phyloP scores from a whole-genome alignment of 2,888 invertebrate species.

The Calameuta idolon region DNA sequence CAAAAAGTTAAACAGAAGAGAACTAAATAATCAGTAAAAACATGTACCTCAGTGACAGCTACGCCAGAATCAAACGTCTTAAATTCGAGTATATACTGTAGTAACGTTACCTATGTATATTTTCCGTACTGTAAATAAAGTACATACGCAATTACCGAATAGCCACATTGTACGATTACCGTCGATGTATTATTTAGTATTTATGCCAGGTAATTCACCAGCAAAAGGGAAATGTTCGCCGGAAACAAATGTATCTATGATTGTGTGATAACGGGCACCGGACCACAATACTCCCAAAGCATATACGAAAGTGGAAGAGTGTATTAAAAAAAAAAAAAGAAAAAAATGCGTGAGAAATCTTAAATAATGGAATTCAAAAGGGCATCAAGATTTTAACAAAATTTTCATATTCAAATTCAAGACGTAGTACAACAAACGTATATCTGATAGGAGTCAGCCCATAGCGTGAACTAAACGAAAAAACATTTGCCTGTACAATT shows the following conservation, averaged over 20 bases:
- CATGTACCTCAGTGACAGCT: slow-evolving; percentile 48
- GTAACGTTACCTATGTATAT: slow-evolving; percentile 48
- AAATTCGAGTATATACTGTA: slow-evolving; percentile 44
- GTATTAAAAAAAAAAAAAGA: not conserved
- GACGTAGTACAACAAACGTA: not conserved
- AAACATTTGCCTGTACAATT: not conserved
- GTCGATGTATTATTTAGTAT: slow-evolving; percentile 16
- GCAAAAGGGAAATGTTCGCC: not conserved
- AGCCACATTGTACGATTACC: slow-evolving; percentile 23
- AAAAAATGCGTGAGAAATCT: not conserved
- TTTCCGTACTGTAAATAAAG: slow-evolving; percentile 47
- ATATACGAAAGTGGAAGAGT: not conserved
- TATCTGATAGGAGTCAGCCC: not conserved
- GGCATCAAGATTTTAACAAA: not conserved
- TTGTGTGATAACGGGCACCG: not conserved
- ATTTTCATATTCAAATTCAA: not conserved
- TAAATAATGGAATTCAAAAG: not conserved
- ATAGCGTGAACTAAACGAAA: not conserved
- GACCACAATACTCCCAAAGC: not conserved
- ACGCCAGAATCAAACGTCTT: slow-evolving; percentile 54
- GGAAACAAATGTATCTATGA: not conserved
- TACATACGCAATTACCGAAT: slow-evolving; percentile 37
- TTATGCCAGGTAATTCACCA: not conserved
- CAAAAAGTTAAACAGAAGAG: slow-evolving; percentile 3
- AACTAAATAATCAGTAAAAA: slow-evolving; percentile 38